These are phyloP conservation scores for Octomys mimax DNA, from an alignment of 2,797 vertebrate species.

Conservation along the genomic window DNA sequence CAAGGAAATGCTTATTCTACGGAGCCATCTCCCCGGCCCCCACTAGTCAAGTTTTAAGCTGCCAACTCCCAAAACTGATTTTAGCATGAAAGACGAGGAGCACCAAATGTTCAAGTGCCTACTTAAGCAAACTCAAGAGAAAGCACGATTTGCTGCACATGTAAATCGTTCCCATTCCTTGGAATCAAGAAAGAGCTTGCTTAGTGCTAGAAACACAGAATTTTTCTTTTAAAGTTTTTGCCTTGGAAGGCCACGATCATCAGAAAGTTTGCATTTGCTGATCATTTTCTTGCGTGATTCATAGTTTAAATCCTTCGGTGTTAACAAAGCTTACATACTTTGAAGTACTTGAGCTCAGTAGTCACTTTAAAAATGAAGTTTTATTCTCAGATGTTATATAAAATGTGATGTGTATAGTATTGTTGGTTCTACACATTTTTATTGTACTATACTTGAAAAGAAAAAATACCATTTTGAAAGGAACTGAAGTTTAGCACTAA, in stretches of 20 bases:
- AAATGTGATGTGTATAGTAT: neutral
- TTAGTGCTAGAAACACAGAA: neutral
- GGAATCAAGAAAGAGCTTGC: constrained; percentile 34
- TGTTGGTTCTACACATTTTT: neutral
- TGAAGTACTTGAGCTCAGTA: neutral
- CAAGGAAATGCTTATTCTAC: too few species aligned
- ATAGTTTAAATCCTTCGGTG: constrained; percentile 40
- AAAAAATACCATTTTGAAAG: constrained; percentile 61
- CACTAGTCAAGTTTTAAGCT: constrained; percentile 53
- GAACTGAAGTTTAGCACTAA: constrained; percentile 69
- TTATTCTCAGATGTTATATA: neutral
- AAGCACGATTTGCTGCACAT: neutral
- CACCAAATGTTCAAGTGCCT: constrained; percentile 27
- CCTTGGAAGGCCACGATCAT: neutral
- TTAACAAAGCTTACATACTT: constrained; percentile 36
- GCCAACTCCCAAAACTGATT: constrained; percentile 7
- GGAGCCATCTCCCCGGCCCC: neutral
- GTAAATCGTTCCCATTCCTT: neutral
- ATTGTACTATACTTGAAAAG: constrained; percentile 46
- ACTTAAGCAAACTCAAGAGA: neutral
- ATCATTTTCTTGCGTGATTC: constrained; percentile 40
- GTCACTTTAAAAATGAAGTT: neutral
- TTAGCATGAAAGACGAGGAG: constrained; percentile 29
- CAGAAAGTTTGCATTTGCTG: constrained; percentile 36
- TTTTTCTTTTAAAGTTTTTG: constrained; percentile 45